Percentiles rank a stretch among this genome's conserved stretches.
Conservation (phyloP, 2,797 vertebrate species). For the Gobionotothen gibberifrons region DNA sequence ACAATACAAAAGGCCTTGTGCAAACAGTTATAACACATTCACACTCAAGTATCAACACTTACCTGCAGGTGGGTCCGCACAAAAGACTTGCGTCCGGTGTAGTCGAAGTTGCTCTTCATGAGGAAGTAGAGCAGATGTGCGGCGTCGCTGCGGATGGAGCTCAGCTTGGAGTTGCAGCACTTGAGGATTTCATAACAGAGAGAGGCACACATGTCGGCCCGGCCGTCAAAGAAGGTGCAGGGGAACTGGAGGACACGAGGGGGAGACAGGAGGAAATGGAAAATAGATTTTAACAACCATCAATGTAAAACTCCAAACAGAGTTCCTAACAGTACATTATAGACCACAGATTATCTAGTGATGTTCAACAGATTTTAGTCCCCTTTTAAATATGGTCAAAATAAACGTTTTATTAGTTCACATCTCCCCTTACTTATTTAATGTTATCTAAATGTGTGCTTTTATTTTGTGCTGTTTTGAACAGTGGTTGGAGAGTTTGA, state of each 20-base stretch:
- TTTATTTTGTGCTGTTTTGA: no score
- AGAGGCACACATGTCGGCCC: conserved; percentile 96
- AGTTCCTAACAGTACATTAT: no score
- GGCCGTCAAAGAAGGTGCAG: conserved; percentile 94
- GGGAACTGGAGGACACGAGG: conserved; percentile 87
- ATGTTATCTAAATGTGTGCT: no score
- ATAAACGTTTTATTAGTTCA: no score
- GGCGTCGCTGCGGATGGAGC: conserved; percentile 93
- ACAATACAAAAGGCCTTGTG: no score
- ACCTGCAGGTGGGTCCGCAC: conserved; percentile 97
- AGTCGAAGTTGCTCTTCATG: conserved; percentile 99
- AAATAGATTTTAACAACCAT: neutral
- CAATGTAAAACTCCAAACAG: no score
- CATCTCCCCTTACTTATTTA: no score
- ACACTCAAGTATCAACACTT: conserved; percentile 8
- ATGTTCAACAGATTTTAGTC: no score
- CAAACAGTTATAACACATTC: no score
- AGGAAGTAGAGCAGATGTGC: conserved; percentile 97
- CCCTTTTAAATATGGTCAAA: no score
- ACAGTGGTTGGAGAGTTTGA: no score
- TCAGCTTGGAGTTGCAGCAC: conserved; percentile 97
- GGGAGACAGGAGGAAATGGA: neutral
- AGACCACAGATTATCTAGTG: no score
- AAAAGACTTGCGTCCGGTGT: conserved; percentile 94
- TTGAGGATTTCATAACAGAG: conserved; percentile 98